Conservation (phyloP, 2,888 invertebrate genomes). For the Microdon myrmicae region DNA sequence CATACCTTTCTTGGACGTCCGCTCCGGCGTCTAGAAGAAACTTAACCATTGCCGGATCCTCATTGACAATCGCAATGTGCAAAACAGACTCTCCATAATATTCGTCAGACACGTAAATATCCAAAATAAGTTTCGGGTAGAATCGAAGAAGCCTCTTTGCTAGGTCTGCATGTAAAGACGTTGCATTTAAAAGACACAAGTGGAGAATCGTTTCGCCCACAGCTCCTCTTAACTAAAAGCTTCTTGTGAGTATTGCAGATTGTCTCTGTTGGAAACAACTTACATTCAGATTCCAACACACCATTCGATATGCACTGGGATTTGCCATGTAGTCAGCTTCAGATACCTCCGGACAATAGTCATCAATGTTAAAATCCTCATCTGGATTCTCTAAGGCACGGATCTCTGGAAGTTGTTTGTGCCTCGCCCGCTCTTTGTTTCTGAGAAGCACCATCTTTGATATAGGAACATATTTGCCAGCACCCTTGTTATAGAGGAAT, state of each 20-base stretch:
- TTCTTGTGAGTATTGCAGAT: neutral
- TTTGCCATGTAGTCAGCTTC: conserved; percentile 73
- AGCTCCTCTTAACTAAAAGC: conserved; percentile 82
- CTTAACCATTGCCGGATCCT: conserved; percentile 97
- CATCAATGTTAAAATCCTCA: conserved; percentile 84
- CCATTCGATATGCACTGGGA: conserved; percentile 80
- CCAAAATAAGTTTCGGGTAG: conserved; percentile 95
- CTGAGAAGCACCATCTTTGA: conserved; percentile 86
- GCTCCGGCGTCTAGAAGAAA: conserved; percentile 91
- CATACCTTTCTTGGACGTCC: conserved; percentile 80
- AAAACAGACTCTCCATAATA: conserved; percentile 97
- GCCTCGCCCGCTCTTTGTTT: conserved; percentile 84
- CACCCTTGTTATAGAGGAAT: conserved; percentile 92
- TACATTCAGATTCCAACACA: conserved; percentile 89
- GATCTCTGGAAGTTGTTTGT: conserved; percentile 82
- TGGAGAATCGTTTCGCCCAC: conserved; percentile 97
- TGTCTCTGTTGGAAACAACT: conserved; percentile 30
- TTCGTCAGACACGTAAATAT: conserved; percentile 95
- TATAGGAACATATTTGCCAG: conserved; percentile 90
- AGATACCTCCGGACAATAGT: conserved; percentile 76
- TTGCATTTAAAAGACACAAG: conserved; percentile 90
- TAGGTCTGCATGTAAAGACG: conserved; percentile 90
- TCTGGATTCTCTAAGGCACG: conserved; percentile 85
- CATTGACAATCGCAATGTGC: conserved; percentile 98
- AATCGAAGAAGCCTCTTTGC: conserved; percentile 90